phyloP scores from a whole-genome alignment of 2,797 vertebrate genomes.

The Columba guinea region DNA sequence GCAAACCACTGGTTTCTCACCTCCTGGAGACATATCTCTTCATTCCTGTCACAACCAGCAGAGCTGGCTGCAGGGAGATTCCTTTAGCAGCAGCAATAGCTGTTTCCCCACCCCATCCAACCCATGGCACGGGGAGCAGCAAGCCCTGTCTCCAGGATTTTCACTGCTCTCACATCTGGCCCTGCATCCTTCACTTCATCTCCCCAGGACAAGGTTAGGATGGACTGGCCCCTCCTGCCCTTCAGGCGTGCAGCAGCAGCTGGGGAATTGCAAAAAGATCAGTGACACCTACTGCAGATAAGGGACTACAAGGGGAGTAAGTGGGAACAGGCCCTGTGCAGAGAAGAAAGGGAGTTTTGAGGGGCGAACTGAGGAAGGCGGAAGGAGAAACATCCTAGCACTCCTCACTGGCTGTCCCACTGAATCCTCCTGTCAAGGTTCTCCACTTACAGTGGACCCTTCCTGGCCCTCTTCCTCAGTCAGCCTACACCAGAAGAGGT shows the following conservation, averaged over 20 bases:
- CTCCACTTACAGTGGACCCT: neutral
- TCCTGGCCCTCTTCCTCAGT: neutral
- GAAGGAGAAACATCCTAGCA: neutral
- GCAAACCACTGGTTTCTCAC: neutral
- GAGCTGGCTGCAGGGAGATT: neutral
- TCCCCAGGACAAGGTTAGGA: neutral
- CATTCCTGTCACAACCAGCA: fast-evolving
- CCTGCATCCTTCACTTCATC: neutral
- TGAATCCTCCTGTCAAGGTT: neutral
- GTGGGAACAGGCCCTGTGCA: neutral
- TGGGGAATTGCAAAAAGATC: neutral
- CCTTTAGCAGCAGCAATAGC: neutral
- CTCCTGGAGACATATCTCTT: neutral
- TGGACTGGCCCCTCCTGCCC: neutral
- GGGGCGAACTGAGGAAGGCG: neutral
- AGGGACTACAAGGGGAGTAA: neutral
- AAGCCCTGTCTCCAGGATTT: neutral
- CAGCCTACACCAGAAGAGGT: neutral
- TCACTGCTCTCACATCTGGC: neutral
- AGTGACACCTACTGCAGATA: neutral
- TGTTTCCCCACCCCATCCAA: neutral
- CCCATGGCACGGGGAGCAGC: neutral
- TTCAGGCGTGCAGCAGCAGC: neutral
- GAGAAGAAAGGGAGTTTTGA: neutral
- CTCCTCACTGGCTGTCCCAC: neutral